A percentile compares a stretch with the other conserved stretches of the same genome.
Evolutionary conservation across 2,797 vertebrate genomes (phyloP).

Genomic region (Decapterus maruadsi): DNA sequence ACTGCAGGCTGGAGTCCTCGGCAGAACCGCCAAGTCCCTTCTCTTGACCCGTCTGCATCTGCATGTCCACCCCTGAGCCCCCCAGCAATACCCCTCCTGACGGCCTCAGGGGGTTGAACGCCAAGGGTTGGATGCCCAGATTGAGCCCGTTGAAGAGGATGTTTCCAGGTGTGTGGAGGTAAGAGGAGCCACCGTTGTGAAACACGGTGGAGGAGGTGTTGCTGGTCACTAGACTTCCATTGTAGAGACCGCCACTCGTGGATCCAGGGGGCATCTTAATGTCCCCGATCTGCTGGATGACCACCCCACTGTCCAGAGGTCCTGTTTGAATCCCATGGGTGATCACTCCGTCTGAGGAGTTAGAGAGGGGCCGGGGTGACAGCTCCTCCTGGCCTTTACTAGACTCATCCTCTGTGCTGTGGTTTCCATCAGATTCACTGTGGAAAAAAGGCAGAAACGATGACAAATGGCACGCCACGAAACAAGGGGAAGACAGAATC

Average conservation of each 20-base stretch:
- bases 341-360: slow-evolving; percentile 88
- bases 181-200: slow-evolving; percentile 94
- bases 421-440: slow-evolving; percentile 85
- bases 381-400: slow-evolving; percentile 98
- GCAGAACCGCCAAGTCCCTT: slow-evolving; percentile 89
- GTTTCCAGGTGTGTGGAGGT: slow-evolving; percentile 94
- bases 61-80: slow-evolving; percentile 90
- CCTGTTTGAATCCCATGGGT: slow-evolving; percentile 87
- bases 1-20: slow-evolving; percentile 85
- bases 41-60: slow-evolving; percentile 88
- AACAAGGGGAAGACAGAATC: not conserved
- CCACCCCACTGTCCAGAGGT: slow-evolving; percentile 84
- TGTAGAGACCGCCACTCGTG: slow-evolving; percentile 88
- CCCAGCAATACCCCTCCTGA: slow-evolving; percentile 85
- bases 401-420: slow-evolving; percentile 94
- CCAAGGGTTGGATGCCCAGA: slow-evolving; percentile 91
- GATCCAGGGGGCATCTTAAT: slow-evolving; percentile 94
- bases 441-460: slow-evolving; percentile 4
- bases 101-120: slow-evolving; percentile 89
- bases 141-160: slow-evolving; percentile 96
- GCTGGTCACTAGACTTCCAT: slow-evolving; percentile 91
- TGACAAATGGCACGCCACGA: slow-evolving; percentile 16
- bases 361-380: slow-evolving; percentile 93
- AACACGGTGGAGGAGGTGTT: slow-evolving; percentile 92
- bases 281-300: slow-evolving; percentile 98